Evolutionary conservation across 2,888 invertebrate species (phyloP).

Genomic region (Eulithis prunata): DNA sequence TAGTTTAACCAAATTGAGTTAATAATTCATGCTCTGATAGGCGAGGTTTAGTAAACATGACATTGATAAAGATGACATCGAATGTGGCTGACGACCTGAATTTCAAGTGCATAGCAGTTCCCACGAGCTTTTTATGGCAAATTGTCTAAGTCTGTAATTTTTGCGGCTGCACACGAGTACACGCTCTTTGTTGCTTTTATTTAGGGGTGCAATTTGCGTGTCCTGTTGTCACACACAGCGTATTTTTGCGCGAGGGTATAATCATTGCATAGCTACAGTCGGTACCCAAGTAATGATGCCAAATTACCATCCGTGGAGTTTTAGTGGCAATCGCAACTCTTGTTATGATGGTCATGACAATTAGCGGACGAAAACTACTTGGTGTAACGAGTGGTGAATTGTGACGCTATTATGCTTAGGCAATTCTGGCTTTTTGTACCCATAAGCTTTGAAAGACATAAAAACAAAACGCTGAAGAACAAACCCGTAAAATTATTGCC

Average conservation of each 20-base stretch:
- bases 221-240: constrained; percentile 39
- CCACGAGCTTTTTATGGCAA: constrained; percentile 15
- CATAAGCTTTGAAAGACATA: neutral
- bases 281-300: constrained; percentile 39
- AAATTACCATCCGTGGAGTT: constrained; percentile 44
- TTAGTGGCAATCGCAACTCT: constrained; percentile 30
- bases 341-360: constrained; percentile 14
- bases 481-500: too few species aligned
- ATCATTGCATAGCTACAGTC: constrained; percentile 30
- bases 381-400: neutral
- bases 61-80: constrained; percentile 1
- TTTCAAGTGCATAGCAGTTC: constrained; percentile 17
- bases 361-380: neutral
- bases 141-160: constrained; percentile 21
- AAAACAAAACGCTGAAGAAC: too few species aligned
- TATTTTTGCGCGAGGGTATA: constrained; percentile 37
- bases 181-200: constrained; percentile 23
- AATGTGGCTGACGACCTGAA: constrained; percentile 11
- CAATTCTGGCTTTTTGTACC: neutral
- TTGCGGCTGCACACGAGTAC: constrained; percentile 12
- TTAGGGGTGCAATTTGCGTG: constrained; percentile 33
- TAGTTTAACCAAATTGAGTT: too few species aligned
- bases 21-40: too few species aligned
- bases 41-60: neutral
- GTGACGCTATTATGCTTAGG: neutral